Evolutionary conservation across 2,888 invertebrate species (phyloP).

Genomic region (Sminthurinus aureus): DNA sequence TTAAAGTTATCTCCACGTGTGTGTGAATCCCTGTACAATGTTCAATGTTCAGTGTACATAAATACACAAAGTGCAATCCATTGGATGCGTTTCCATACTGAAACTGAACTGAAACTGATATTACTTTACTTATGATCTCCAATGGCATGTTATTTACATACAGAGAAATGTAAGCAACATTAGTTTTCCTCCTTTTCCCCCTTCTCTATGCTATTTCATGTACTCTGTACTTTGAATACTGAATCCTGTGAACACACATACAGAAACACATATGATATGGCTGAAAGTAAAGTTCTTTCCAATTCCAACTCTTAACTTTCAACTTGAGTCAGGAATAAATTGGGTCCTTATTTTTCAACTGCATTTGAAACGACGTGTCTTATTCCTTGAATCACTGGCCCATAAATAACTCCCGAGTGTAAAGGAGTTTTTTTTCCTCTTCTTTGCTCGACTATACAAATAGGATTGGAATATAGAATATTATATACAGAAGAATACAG

Average conservation of each 20-base stretch:
- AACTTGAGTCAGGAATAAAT: conserved; percentile 44
- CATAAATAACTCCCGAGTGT: conserved; percentile 53
- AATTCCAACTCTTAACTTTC: conserved; percentile 4
- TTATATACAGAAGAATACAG: no score
- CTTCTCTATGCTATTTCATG: no score
- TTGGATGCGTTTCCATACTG: background rate
- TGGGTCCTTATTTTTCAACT: conserved; percentile 58
- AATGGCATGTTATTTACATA: conserved; percentile 18
- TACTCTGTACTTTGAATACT: background rate
- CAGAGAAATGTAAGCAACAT: conserved; percentile 10
- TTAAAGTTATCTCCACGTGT: conserved; percentile 31
- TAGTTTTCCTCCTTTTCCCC: conserved; percentile 4
- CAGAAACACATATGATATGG: background rate
- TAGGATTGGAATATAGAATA: no score
- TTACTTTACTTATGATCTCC: background rate
- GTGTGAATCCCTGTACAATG: background rate
- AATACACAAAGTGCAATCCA: background rate
- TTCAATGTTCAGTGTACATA: background rate
- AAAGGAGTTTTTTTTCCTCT: conserved; percentile 10
- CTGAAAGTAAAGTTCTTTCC: background rate
- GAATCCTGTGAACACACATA: background rate
- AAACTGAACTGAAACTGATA: background rate
- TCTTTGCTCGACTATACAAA: background rate
- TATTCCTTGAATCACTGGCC: conserved; percentile 57
- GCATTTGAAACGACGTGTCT: conserved; percentile 58